Base-by-base conservation (phyloP, 2,888 invertebrate species). In the Hylaea fasciaria region DNA sequence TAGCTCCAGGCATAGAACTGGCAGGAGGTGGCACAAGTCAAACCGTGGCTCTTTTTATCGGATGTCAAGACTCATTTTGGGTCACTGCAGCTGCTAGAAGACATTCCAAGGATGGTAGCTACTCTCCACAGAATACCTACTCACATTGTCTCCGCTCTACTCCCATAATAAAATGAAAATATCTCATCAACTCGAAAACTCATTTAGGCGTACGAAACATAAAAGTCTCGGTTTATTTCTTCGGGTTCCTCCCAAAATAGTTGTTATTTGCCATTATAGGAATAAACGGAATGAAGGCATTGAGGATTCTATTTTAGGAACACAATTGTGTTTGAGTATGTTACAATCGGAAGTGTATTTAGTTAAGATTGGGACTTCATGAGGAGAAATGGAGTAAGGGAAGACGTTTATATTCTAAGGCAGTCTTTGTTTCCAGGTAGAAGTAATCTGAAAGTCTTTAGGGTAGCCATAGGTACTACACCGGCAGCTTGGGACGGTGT, bases 111-210 rank as follows among this genome's bases (percentile, higher is more conserved):
- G n/a, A n/a, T n/a, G n/a, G n/a, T n/a, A n/a, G n/a, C n/a, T n/a
- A n/a, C n/a, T n/a, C n/a, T n/a, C n/a, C n/a, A n/a, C n/a, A n/a
- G n/a, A n/a, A n/a, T n/a, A n/a, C n/a, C n/a, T n/a, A n/a, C n/a
- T n/a, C 22, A 22, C 22, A 5, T 5, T 2, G n/a, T 32, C 17
- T 44, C 32, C 16, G 12, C 41, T 43, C 47, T 13, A 32, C 16
- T 56, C 16, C 29, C 22, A 9, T 44, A 51, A 59, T 53, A 40
- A 48, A 37, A 50, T 11, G 50, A 49, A 65, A 62, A 45, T 44
- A 53, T 16, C 14, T 11, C n/a, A 16, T 11, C 45, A 40, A 54
- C 54, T n/a, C 45, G 50, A 39, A 59, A 37, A 14, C 17, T 29
- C 14, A 47, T 49, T 22, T 46, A 22, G 22, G 17, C 41, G 46